Evolutionary conservation across 2,113 vertebrate species (phyloP), one percentile per base, ranked within the genome.

Genomic region (Syrmaticus mikado): DNA sequence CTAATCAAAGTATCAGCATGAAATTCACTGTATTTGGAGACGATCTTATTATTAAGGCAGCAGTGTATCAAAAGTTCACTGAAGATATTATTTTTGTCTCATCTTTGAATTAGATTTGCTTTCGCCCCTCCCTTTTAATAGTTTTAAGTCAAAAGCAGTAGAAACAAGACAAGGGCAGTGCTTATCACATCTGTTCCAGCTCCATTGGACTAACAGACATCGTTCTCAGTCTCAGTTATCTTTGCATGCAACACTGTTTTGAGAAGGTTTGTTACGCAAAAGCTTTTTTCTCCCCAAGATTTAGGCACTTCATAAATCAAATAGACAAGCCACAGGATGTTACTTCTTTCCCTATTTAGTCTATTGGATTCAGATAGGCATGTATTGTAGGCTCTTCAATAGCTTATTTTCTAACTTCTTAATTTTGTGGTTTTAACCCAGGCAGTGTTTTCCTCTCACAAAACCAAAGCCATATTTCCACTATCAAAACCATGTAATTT

Each of bases 261-360:
- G 95, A 96, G 93, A 93, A 96, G 89, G 82, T 87, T 86, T 87
- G 93, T 96, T 93, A 83, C n/a, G 57, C 68, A 85, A 30, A 91
- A 95, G 38, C 77, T 84, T 92, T 89, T 76, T 60, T 73, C 77
- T 36, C 10, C 61, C 68, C 85, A 75, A 97, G 94, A 94, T 93
- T 94, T 93, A 88, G 88, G 84, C 71, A 77, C 89, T 87, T 94
- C 92, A 94, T 97, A 96, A 97, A 97, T 97, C 97, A 97, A 71
- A 73, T 52, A 95, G 96, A 96, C 91, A 95, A 92, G 92, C 95
- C 92, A 93, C 83, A 46, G 66, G 91, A 92, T 89, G 84, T 85
- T 80, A 75, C 77, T 94, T 96, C 81, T 93, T 93, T 96, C 50
- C 81, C 61, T 94, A 6, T 89, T 68, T 93, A 93, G 88, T 89